A percentile compares a stretch with the other conserved stretches of the same genome.
These are phyloP conservation scores for Antechinus flavipes DNA, from an alignment of 2,113 vertebrate species.

Conservation along the genomic window DNA sequence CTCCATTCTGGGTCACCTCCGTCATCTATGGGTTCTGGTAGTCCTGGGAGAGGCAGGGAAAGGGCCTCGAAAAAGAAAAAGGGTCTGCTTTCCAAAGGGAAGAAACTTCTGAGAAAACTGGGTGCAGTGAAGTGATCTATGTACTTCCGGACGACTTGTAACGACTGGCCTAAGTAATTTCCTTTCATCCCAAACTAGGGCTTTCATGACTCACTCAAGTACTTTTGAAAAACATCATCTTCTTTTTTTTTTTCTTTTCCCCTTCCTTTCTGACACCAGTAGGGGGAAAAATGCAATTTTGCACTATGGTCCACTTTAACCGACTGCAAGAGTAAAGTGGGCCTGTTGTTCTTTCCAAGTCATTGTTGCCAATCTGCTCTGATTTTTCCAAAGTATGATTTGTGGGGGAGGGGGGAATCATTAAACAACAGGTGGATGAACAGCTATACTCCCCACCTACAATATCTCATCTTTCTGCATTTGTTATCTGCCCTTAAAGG, in stretches of 20 bases:
- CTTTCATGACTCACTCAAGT: constrained; percentile 87
- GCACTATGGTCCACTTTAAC: constrained; percentile 51
- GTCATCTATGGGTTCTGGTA: constrained; percentile 90
- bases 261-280: constrained; percentile 68
- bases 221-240: constrained; percentile 60
- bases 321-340: constrained; percentile 57
- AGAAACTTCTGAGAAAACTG: constrained; percentile 95
- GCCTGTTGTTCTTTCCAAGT: constrained; percentile 2
- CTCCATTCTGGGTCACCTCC: constrained; percentile 91
- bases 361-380: constrained; percentile 33
- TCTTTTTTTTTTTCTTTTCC: constrained; percentile 12
- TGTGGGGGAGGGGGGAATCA: constrained; percentile 12
- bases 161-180: constrained; percentile 75
- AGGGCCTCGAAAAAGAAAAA: constrained; percentile 95
- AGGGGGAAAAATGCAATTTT: constrained; percentile 68
- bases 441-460: constrained; percentile 55
- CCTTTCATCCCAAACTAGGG: constrained; percentile 86
- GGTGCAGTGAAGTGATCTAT: constrained; percentile 92
- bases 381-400: neutral
- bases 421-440: constrained; percentile 60
- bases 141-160: constrained; percentile 86
- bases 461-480: constrained; percentile 68
- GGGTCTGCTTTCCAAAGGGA: constrained; percentile 97
- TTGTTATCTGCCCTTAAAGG: constrained; percentile 66
- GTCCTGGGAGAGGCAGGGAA: constrained; percentile 92